Percentiles rank a stretch among this genome's conserved stretches.
phyloP scores from a whole-genome alignment of 2,113 vertebrate genomes.

The Lanius ludovicianus region DNA sequence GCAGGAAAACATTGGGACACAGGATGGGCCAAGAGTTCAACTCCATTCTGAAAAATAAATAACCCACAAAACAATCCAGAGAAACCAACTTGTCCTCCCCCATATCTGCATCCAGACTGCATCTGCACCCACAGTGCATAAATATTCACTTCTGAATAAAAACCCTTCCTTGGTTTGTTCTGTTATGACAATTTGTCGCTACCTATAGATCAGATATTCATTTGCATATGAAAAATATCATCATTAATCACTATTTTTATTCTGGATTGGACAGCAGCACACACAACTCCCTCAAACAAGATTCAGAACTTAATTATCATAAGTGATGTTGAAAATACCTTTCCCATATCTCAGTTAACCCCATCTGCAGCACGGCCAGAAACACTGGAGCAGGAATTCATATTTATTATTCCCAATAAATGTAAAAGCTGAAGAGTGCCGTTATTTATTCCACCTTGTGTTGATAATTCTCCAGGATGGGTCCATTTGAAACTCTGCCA shows the following conservation, averaged over 20 bases:
- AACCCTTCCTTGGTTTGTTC: neutral
- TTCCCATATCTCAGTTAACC: neutral
- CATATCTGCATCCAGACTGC: neutral
- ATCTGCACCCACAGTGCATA: neutral
- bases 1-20: neutral
- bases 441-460: neutral
- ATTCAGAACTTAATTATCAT: neutral
- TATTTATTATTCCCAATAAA: slow-evolving; percentile 21
- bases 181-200: neutral
- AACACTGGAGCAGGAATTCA: neutral
- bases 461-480: neutral
- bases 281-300: slow-evolving; percentile 1
- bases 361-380: neutral
- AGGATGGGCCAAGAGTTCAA: neutral
- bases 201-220: neutral
- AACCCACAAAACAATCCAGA: neutral
- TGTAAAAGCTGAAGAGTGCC: neutral
- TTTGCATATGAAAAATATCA: neutral
- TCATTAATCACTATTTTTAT: neutral
- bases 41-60: neutral
- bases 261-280: neutral
- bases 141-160: neutral
- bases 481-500: neutral
- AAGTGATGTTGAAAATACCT: neutral
- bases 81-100: neutral